Conservation (phyloP, 2,113 vertebrate genomes). For the Crotalus tigris region DNA sequence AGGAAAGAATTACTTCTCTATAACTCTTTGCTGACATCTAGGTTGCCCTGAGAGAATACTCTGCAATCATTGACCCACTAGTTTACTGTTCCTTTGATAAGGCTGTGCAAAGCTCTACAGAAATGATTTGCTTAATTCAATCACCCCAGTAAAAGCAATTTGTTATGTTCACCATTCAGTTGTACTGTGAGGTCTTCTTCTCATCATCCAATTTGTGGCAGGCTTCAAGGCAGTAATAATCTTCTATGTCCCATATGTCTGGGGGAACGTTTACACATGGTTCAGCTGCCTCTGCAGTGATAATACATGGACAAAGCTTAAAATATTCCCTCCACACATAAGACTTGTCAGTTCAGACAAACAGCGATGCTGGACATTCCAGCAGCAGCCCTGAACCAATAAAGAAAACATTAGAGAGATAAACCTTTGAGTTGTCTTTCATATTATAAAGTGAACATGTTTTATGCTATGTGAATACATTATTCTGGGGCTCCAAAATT, state of each 20-base stretch:
- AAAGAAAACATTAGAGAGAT: neutral
- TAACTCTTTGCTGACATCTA: neutral
- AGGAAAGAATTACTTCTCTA: neutral
- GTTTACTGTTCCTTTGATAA: neutral
- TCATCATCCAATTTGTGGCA: neutral
- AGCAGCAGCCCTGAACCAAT: neutral
- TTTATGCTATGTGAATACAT: neutral
- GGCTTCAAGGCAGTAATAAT: neutral
- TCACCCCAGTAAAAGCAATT: neutral
- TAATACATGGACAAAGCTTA: neutral
- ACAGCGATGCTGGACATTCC: neutral
- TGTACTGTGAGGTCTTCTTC: neutral
- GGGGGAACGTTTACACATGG: neutral
- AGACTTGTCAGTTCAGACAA: neutral
- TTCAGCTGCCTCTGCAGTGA: neutral
- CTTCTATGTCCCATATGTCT: neutral
- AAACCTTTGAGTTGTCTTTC: neutral
- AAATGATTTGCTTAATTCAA: neutral
- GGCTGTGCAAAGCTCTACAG: neutral
- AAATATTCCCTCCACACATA: neutral
- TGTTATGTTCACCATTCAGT: neutral
- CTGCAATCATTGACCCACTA: neutral
- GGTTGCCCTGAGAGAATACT: neutral
- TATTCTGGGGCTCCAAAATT: neutral
- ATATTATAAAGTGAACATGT: neutral